A percentile compares a stretch with the other conserved stretches of the same genome.
These are phyloP conservation scores for Lanius ludovicianus DNA, from an alignment of 2,113 vertebrate species.

Conservation along the genomic window DNA sequence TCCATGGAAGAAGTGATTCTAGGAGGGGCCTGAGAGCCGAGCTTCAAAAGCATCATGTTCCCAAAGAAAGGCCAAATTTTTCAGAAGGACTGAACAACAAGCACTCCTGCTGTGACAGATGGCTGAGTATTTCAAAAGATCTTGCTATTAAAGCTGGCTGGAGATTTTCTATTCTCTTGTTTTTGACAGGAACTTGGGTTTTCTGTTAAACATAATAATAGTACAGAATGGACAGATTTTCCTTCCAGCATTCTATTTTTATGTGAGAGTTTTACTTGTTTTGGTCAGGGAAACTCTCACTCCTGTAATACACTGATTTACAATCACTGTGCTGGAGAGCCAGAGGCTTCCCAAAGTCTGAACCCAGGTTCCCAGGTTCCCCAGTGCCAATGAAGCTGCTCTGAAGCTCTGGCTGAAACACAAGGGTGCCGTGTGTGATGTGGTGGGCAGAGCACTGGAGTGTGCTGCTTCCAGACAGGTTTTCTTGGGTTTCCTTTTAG, in stretches of 20 bases:
- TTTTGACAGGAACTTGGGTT: conserved; percentile 46
- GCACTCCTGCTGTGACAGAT: conserved; percentile 61
- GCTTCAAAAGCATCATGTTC: conserved; percentile 25
- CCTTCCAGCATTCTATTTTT: conserved; percentile 36
- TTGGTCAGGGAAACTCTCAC: neutral
- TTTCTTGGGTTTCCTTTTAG: neutral
- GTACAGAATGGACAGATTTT: conserved; percentile 6
- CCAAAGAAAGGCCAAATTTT: conserved; percentile 31
- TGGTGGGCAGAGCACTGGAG: neutral
- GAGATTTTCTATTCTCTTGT: conserved; percentile 38
- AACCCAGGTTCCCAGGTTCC: neutral
- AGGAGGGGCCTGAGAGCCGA: neutral
- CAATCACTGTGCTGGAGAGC: neutral
- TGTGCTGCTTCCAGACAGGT: neutral
- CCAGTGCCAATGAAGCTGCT: neutral
- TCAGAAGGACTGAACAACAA: conserved; percentile 34
- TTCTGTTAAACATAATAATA: conserved; percentile 33
- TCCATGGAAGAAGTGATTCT: neutral
- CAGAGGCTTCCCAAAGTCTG: neutral
- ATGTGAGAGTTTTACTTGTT: conserved; percentile 2
- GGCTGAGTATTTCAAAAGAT: conserved; percentile 53
- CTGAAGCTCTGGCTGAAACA: neutral
- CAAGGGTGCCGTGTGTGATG: neutral
- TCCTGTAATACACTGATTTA: neutral
- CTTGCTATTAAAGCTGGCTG: conserved; percentile 45